These are phyloP conservation scores for Cephus nigrinus DNA, from an alignment of 2,888 invertebrate species.

Conservation along the genomic window DNA sequence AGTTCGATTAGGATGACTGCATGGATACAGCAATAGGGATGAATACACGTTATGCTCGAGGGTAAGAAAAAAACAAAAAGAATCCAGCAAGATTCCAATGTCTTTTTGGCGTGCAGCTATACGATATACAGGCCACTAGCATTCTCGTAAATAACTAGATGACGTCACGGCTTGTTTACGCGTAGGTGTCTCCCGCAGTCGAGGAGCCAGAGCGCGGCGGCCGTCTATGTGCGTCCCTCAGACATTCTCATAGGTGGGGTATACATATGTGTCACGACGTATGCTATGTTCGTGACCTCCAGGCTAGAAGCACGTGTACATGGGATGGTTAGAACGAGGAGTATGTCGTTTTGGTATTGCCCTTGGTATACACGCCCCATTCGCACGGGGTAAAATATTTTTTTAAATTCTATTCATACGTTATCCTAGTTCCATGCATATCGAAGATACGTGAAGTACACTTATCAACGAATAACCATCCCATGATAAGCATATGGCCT, in stretches of 20 bases:
- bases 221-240: not conserved
- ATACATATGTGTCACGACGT: constrained; percentile 10
- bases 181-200: constrained; percentile 15
- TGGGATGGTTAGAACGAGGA: constrained; percentile 28
- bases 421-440: not conserved
- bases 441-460: constrained; percentile 7
- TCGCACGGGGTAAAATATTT: not conserved
- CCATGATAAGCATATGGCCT: not conserved
- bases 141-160: constrained; percentile 32
- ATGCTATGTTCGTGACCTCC: constrained; percentile 33
- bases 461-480: not conserved
- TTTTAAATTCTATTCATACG: not conserved
- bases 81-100: not conserved
- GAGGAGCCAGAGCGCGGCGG: not conserved
- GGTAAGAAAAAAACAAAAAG: not conserved
- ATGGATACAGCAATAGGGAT: no score
- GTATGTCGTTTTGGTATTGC: constrained; percentile 4
- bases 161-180: constrained; percentile 35
- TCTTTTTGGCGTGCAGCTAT: not conserved
- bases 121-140: constrained; percentile 1
- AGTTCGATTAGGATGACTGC: not conserved
- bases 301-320: constrained; percentile 40
- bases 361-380: not conserved
- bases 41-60: no score
- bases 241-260: not conserved